These are phyloP conservation scores for Polymixis lichenea DNA, from an alignment of 2,888 invertebrate genomes.

Conservation along the genomic window DNA sequence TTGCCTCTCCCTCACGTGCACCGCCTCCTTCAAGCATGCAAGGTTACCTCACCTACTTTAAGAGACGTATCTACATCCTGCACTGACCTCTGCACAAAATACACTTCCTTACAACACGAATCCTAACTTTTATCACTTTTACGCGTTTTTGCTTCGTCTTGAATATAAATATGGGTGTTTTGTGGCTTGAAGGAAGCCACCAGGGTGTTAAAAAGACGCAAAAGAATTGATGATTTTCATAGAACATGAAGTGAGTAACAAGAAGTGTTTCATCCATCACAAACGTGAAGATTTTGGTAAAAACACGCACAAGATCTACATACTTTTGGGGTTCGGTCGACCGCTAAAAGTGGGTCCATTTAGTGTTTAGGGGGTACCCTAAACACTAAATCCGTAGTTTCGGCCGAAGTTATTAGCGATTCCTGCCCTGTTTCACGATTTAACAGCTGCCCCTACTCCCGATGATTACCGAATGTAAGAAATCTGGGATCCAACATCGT, in stretches of 20 bases:
- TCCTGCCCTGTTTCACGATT: neutral
- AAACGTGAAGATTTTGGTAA: neutral
- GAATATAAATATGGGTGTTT: neutral
- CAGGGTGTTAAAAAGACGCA: neutral
- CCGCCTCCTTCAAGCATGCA: too few species aligned
- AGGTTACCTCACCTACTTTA: neutral
- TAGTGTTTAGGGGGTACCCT: too few species aligned
- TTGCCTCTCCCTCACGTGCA: too few species aligned
- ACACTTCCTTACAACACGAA: neutral
- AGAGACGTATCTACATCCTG: neutral
- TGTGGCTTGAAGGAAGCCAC: neutral
- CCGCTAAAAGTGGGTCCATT: too few species aligned
- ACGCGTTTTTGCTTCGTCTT: neutral
- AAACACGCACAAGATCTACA: neutral
- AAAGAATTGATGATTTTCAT: neutral
- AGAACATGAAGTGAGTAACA: neutral
- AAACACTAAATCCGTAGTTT: too few species aligned
- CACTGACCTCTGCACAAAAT: neutral
- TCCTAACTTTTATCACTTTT: neutral
- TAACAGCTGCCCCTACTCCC: neutral
- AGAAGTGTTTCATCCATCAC: neutral
- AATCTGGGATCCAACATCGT: too few species aligned
- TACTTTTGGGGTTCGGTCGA: neutral
- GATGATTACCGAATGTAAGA: too few species aligned
- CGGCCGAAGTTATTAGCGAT: too few species aligned